Conservation (phyloP, 2,888 invertebrate genomes). For the Erebia palarica region DNA sequence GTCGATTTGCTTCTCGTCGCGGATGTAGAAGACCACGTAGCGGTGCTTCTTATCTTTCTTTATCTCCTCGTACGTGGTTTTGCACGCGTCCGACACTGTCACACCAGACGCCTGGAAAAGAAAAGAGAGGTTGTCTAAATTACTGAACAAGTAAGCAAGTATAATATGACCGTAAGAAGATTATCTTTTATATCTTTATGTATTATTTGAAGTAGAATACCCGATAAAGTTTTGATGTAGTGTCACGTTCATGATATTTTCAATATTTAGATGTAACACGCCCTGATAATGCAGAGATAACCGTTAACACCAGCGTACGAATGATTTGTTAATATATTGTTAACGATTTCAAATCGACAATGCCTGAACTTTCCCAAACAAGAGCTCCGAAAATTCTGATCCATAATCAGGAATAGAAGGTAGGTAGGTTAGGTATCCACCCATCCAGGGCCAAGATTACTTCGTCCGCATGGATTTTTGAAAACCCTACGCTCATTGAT, state of each 20-base stretch:
- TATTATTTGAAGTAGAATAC: constrained; percentile 5
- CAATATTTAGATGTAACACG: constrained; percentile 15
- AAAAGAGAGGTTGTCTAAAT: too few species aligned
- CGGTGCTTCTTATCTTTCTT: constrained; percentile 99
- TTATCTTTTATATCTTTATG: too few species aligned
- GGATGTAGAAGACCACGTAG: constrained; percentile 97
- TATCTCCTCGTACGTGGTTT: constrained; percentile 97
- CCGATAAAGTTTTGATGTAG: constrained; percentile 2
- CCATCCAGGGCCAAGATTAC: too few species aligned
- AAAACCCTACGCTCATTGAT: too few species aligned
- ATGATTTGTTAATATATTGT: neutral
- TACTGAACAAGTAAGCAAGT: too few species aligned
- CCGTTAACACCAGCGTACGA: neutral
- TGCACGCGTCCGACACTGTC: constrained; percentile 96
- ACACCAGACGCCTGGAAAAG: constrained; percentile 94
- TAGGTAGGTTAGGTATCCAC: too few species aligned
- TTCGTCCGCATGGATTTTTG: too few species aligned
- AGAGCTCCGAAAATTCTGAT: too few species aligned
- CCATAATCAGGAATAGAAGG: too few species aligned
- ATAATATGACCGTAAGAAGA: too few species aligned
- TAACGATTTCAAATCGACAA: too few species aligned
- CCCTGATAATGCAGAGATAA: constrained; percentile 9
- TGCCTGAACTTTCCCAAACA: too few species aligned
- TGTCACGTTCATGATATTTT: constrained; percentile 14
- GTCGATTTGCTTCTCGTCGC: constrained; percentile 97